Percentiles rank a stretch among this genome's conserved stretches.
Conservation (phyloP, 1,140 invertebrate genomes). For the Phocides pigmalion region DNA sequence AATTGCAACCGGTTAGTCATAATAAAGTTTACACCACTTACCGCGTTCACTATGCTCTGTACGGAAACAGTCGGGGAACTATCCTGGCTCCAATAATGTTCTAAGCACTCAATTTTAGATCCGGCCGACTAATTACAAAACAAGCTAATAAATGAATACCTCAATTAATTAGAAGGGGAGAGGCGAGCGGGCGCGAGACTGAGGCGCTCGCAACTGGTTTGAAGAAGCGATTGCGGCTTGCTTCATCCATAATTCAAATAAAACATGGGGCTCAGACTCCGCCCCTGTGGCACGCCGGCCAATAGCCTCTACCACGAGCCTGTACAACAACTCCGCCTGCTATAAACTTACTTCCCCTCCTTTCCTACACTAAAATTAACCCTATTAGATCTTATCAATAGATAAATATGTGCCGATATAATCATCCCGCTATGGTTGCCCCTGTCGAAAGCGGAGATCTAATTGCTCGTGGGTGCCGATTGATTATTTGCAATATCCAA, state of each 20-base stretch:
- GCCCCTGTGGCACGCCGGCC: constrained; percentile 74
- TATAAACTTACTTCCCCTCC: constrained; percentile 66
- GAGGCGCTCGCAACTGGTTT: constrained; percentile 76
- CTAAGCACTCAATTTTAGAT: constrained; percentile 56
- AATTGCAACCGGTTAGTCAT: constrained; percentile 18
- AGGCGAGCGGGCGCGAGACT: constrained; percentile 73
- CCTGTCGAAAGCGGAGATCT: constrained; percentile 49
- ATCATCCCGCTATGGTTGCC: constrained; percentile 53
- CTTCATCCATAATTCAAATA: constrained; percentile 82
- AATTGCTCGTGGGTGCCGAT: constrained; percentile 65
- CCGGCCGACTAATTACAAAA: constrained; percentile 64
- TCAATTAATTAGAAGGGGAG: constrained; percentile 79
- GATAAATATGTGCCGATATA: constrained; percentile 69
- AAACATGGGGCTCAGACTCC: constrained; percentile 76
- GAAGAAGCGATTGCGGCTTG: constrained; percentile 59
- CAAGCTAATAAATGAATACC: constrained; percentile 78
- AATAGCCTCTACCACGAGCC: constrained; percentile 64
- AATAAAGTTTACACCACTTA: constrained; percentile 45
- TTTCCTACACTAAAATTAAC: constrained; percentile 66
- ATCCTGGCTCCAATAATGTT: constrained; percentile 53
- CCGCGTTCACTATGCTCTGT: constrained; percentile 17
- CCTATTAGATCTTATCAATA: constrained; percentile 70
- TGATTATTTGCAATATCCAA: constrained; percentile 69
- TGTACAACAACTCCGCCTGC: constrained; percentile 69
- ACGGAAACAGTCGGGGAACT: constrained; percentile 33